Base-by-base conservation (phyloP, 2,888 invertebrate genomes). In the Agonopterix subpropinquella region DNA sequence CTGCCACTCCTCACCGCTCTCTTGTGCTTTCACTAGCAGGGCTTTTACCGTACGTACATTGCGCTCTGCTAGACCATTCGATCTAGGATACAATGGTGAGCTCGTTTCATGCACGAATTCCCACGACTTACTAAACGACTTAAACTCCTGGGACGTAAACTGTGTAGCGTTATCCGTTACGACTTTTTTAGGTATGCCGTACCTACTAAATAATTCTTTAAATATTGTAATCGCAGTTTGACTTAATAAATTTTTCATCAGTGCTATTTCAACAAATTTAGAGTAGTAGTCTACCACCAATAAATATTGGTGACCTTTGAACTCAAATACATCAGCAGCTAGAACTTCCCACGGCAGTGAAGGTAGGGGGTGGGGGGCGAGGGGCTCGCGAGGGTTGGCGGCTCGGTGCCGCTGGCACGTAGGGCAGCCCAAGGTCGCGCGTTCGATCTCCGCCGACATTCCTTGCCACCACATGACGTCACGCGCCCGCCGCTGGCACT, bases 391-490 rank as follows among this genome's bases (percentile, higher is more conserved):
- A 13, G 45, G 49, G 44, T 47, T 47, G 37, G 51, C 55, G 13
- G 52, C 53, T 39, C 54, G 58, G 45, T 53, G 55, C 8, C 52
- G 49, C 44, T 47, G 49, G 43, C 56, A 56, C 43, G 53, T 37
- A 41, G 49, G 50, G 48, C 58, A 57, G 28, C 43, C 43, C 35
- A 15, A 10, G 13, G 55, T 54, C 7, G 18, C 36, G 9, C 47
- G 42, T 47, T 51, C 54, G 11, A 62, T 54, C 13, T 59, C 53
- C n/a, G 28, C 47, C 13, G 36, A 45, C 50, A 56, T 55, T 43
- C 53, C 57, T 2, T 52, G 58, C 59, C 56, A 57, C 49, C 53
- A 58, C 45, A 59, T 47, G 7, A 53, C 43, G 0, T 51, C 55
- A 0, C 53, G 47, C 8, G 59, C 58, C n/a, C 55, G 53, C 8